These are phyloP conservation scores for Calyptommatus sinebrachiatus DNA, from an alignment of 2,113 vertebrate genomes.

Conservation along the genomic window DNA sequence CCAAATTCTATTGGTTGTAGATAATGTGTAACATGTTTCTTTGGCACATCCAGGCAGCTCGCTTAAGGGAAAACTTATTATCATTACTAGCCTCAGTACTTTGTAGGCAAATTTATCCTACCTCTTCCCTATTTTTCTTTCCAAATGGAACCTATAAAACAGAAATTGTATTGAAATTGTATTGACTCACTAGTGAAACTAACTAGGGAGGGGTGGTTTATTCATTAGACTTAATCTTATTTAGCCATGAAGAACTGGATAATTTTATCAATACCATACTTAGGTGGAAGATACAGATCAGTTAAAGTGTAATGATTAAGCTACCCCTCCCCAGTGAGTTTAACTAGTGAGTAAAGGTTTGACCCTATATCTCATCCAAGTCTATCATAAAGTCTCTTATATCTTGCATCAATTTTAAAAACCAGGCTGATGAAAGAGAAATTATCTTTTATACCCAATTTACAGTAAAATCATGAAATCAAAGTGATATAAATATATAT, in stretches of 20 bases:
- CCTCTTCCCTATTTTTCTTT: background rate
- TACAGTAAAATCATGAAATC: constrained; percentile 52
- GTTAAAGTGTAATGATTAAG: no score
- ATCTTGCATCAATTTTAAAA: constrained; percentile 14
- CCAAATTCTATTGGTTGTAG: no score
- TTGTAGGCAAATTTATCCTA: background rate
- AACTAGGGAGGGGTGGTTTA: no score
- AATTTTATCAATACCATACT: background rate
- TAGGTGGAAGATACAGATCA: background rate
- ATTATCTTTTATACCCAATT: constrained; percentile 7
- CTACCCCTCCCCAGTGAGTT: background rate
- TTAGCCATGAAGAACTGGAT: background rate
- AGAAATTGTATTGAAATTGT: background rate
- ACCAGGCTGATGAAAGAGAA: constrained; percentile 42
- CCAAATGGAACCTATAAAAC: background rate
- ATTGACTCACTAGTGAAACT: no score
- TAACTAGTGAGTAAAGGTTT: no score
- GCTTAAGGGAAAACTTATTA: background rate
- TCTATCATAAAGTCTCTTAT: background rate
- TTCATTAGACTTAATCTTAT: background rate
- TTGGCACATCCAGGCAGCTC: background rate
- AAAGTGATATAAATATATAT: constrained; percentile 52
- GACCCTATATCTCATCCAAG: background rate
- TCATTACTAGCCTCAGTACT: background rate
- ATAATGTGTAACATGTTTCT: no score